Base-by-base conservation (phyloP, 2,797 vertebrate genomes). In the Lepus oiostolus region DNA sequence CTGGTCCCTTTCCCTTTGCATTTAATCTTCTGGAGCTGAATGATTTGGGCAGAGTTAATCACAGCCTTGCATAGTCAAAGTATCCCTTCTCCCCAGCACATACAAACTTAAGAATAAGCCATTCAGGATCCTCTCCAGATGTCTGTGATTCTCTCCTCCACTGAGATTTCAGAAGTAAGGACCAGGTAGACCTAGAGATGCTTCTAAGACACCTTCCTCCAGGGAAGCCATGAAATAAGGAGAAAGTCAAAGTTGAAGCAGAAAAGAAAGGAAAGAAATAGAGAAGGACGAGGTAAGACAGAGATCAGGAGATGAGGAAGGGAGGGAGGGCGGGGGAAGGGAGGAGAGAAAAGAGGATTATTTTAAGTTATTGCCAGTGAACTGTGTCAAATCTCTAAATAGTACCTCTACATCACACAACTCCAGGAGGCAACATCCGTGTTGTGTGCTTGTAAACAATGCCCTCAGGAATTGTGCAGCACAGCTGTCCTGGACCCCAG, bases 151-250 rank as follows among this genome's bases (percentile, higher is more conserved):
- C 17, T 42, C 24, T 77, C 58, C 79, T 88, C 24, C 30, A 54
- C 1, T 38, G 26, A 70, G 52, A 71, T 38, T 91, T 88, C 88
- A 88, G 35, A 47, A 58, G 52, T 75, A 92, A 85, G 86, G 30
- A 76, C 50, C 42, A 50, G 24, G 21, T 58, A 81, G 76, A 85
- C 58, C 21, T 58, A 19, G 47, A 75, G 52, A 58, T 76, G 52
- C 1, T 17, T 22, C 42, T 70, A 47, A 70, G 32, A 63, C 32
- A 70, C 75, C 58, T 54, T 85, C 58, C 63, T 7, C 21, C 47
- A 82, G 65, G 19, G 89, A 77, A 71, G 52, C 47, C 9, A 21
- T 58, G 54, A 52, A 93, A 90, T 60, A 65, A 11, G 77, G 58
- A 79, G 28, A 22, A 82, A 86, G 32, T 17, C 38, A 79, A 50